phyloP scores from a whole-genome alignment of 2,888 invertebrate genomes.

The Mesochorus sp. region DNA sequence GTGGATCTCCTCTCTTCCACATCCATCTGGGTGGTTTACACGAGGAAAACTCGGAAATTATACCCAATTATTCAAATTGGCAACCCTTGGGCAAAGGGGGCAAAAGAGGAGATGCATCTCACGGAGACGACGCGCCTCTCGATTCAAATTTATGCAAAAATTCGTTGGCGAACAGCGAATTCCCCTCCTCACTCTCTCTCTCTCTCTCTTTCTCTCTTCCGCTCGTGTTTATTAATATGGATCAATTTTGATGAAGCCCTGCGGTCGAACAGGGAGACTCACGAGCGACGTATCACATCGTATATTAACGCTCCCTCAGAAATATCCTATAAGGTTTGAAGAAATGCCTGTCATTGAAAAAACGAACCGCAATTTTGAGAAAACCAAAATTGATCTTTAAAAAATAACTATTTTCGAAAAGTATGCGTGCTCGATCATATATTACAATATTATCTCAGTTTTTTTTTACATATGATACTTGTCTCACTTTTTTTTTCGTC shows the following conservation, averaged over 20 bases:
- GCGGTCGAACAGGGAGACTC: conserved; percentile 2
- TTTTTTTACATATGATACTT: too few relatives aligned
- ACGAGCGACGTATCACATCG: conserved; percentile 14
- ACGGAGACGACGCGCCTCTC: conserved; percentile 59
- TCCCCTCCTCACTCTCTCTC: too few relatives aligned
- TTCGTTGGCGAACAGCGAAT: conserved; percentile 70
- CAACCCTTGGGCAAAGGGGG: conserved; percentile 71
- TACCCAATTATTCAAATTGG: conserved; percentile 78
- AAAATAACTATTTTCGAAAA: too few relatives aligned
- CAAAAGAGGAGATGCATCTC: not conserved
- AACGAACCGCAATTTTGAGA: not conserved
- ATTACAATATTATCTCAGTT: too few relatives aligned
- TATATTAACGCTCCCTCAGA: conserved; percentile 35
- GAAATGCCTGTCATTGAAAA: not conserved
- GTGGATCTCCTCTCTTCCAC: not conserved
- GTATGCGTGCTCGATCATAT: too few relatives aligned
- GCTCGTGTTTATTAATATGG: conserved; percentile 76
- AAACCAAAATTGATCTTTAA: not conserved
- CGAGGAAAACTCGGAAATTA: conserved; percentile 75
- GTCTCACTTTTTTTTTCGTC: too few relatives aligned
- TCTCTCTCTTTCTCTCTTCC: conserved; percentile 49
- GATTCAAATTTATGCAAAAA: conserved; percentile 79
- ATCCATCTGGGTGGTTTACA: conserved; percentile 65
- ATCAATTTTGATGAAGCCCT: conserved; percentile 72
- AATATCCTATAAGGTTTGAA: not conserved